Conservation (phyloP, 2,888 invertebrate species). For the Spilosoma lubricipeda region DNA sequence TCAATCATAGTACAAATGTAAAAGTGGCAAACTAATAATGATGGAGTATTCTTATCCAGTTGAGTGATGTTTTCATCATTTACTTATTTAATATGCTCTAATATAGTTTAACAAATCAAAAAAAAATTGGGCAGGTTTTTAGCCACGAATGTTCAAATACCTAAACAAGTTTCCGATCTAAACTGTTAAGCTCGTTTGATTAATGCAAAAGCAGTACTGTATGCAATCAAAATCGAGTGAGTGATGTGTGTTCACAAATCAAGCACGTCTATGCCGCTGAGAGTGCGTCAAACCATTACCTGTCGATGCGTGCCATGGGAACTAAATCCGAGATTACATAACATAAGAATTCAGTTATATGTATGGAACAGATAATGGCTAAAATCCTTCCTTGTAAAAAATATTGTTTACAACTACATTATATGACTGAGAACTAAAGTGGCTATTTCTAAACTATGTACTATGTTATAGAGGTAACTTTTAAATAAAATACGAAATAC, state of each 20-base stretch:
- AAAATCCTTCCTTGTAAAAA: background rate
- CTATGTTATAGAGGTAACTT: no score
- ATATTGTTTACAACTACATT: background rate
- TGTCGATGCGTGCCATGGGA: background rate
- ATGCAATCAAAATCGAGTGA: slow-evolving; percentile 2
- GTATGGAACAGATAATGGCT: background rate
- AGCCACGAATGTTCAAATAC: background rate
- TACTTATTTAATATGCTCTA: no score
- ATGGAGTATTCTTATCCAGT: no score
- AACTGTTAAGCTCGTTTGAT: background rate
- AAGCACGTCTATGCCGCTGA: background rate
- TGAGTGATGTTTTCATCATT: no score
- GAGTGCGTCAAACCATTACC: background rate
- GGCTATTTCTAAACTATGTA: no score
- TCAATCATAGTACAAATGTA: no score
- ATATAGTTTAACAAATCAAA: no score
- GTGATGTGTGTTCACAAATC: slow-evolving; percentile 1
- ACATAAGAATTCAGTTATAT: background rate
- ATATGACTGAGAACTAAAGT: no score
- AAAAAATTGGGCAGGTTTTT: no score
- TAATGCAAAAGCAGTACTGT: slow-evolving; percentile 16
- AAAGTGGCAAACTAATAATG: no score
- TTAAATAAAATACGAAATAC: no score
- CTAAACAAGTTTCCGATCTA: background rate
- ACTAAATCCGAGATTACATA: slow-evolving; percentile 3